These are phyloP conservation scores for Rhagologus leucostigma DNA, from an alignment of 2,113 vertebrate genomes.

Conservation along the genomic window DNA sequence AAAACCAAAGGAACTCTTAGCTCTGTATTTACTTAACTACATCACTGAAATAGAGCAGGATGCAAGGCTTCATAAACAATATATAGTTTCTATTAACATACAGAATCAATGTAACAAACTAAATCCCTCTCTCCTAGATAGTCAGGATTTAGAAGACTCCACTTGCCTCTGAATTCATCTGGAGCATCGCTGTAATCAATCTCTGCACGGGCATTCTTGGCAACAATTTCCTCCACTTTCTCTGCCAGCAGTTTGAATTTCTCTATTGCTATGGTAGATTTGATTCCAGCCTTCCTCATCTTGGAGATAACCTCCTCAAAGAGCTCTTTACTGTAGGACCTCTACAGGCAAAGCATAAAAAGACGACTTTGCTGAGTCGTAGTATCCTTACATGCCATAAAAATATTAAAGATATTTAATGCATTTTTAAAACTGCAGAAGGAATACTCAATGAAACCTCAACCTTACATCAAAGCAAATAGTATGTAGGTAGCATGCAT, in stretches of 20 bases:
- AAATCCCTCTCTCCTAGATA: not conserved
- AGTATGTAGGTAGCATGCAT: not conserved
- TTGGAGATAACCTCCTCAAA: conserved; percentile 98
- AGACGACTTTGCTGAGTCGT: not conserved
- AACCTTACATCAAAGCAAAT: not conserved
- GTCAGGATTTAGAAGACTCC: not conserved
- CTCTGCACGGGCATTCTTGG: conserved; percentile 93
- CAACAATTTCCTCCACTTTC: conserved; percentile 95
- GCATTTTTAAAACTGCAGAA: not conserved
- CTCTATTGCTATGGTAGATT: conserved; percentile 97
- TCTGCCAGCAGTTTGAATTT: conserved; percentile 96
- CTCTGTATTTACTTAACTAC: not conserved
- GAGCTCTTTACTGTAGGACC: conserved; percentile 95
- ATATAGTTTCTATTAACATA: not conserved
- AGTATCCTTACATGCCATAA: not conserved
- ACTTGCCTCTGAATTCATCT: conserved; percentile 92
- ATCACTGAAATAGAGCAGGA: not conserved
- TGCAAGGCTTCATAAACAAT: not conserved
- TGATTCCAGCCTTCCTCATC: conserved; percentile 98
- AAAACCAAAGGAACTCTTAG: not conserved
- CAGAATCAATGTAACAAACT: not conserved
- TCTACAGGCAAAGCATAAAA: conserved; percentile 70
- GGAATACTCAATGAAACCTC: not conserved
- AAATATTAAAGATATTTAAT: not conserved
- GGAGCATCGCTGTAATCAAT: conserved; percentile 98